phyloP scores from a whole-genome alignment of 2,113 vertebrate genomes.

The Sus scrofa region T2T-Sscrofa CM000815.6:108102001-108102500 shows the following conservation, averaged over 20 bases:
- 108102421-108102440: slow-evolving; percentile 85
- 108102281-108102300: background rate
- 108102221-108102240: rapidly evolving
- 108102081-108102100: background rate
- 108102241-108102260: background rate
- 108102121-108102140: background rate
- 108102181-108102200: rapidly evolving
- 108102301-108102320: slow-evolving; percentile 26
- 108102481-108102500: slow-evolving; percentile 84
- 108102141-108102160: background rate
- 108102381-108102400: slow-evolving; percentile 85
- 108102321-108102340: slow-evolving; percentile 57
- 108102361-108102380: slow-evolving; percentile 82
- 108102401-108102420: slow-evolving; percentile 86
- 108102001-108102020: background rate
- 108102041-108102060: background rate
- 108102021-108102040: background rate
- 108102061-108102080: background rate
- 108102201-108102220: rapidly evolving
- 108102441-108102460: slow-evolving; percentile 85
- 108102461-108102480: slow-evolving; percentile 91
- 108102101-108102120: background rate
- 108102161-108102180: background rate
- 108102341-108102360: slow-evolving; percentile 30
- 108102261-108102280: background rate